Base-by-base conservation (phyloP, 2,113 vertebrate genomes). In the Eptesicus fuscus region DNA sequence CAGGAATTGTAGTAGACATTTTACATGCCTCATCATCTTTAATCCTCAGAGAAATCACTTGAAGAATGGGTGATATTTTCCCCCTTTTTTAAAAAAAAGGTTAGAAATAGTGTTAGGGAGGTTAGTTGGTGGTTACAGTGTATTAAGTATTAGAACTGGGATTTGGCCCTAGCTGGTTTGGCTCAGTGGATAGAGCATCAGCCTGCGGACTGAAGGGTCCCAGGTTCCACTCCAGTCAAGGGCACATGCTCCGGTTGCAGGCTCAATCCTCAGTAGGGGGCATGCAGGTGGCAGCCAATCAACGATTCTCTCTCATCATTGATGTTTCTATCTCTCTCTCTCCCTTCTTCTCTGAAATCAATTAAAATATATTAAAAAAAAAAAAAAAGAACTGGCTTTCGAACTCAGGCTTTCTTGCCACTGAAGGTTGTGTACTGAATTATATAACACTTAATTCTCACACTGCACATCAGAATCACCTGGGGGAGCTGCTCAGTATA, bases 1-100 rank as follows among this genome's bases (percentile, higher is more conserved):
- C 40, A 88, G 40, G 22, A 92, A 91, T 93, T 94, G 22, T 83
- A 70, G 28, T 80, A 49, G 69, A 28, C 32, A n/a, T 91, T 91
- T 82, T 82, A 40, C 4, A 17, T 92, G 3, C 11, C 8, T 71
- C 47, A 12, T 84, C 28, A 73, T 59, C n/a, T 83, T 93, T 76
- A 90, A 42, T 82, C 47, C 28, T 88, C 42, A 51, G 3, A 78
- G n/a, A n/a, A 95, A 1, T 65, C 42, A 84, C 59, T 47, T 90
- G 59, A 93, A 44, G 20, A 76, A 30, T 56, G 14, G 32, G 35
- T 86, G 61, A 18, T 23, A 16, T 61, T 69, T 65, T 8, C 56
- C 56, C 56, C 30, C 28, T 91, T 86, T 84, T 61, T 59, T 23
- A 3, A 59, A 61, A 28, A 59, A 49, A 73, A 83, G 61, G n/a